Evolutionary conservation across 2,888 invertebrate genomes (phyloP), one percentile per base, ranked within the genome.

Genomic region (Cantharis rustica): DNA sequence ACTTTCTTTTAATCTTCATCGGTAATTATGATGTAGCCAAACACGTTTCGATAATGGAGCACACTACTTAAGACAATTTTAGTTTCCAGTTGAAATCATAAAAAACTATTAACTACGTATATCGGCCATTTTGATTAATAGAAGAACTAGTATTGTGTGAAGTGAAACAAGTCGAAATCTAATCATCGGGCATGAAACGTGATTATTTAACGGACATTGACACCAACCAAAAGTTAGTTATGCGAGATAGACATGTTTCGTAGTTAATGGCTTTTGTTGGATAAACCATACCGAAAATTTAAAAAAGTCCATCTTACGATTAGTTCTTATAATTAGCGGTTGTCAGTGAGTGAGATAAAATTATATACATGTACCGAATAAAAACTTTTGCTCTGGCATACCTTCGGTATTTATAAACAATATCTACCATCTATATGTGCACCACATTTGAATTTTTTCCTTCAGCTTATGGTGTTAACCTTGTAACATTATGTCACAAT

Each of bases 151-250:
- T n/a, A 47, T 47, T 47, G 47, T 47, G 73, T 77, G 77, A 73
- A 80, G 78, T 77, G 73, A 68, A 75, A 73, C 64, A 70, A 80
- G 80, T 76, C 79, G 79, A 81, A 79, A 80, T 80, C 84, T 83
- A 84, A 84, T 84, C 64, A 66, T 66, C 23, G 64, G 64, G 23
- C 83, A 82, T 81, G 80, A 75, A 78, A 84, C 83, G 82, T 83
- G 84, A 79, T 77, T 76, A 76, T 79, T 80, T 83, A 83, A 80
- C 82, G 79, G 82, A 83, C 75, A 80, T 79, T 75, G 72, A 72
- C 66, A 66, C 66, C 47, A 47, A 68, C 72, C 64, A 31, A 66
- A 66, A 72, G 61, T 72, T 66, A 17, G 23, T 47, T 47, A 47
- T 47, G 47, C 47, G 23, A 66, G 23, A 66, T 66, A 66, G 64